phyloP scores from a whole-genome alignment of 2,797 vertebrate genomes.

The Amphiprion clarkii region DNA sequence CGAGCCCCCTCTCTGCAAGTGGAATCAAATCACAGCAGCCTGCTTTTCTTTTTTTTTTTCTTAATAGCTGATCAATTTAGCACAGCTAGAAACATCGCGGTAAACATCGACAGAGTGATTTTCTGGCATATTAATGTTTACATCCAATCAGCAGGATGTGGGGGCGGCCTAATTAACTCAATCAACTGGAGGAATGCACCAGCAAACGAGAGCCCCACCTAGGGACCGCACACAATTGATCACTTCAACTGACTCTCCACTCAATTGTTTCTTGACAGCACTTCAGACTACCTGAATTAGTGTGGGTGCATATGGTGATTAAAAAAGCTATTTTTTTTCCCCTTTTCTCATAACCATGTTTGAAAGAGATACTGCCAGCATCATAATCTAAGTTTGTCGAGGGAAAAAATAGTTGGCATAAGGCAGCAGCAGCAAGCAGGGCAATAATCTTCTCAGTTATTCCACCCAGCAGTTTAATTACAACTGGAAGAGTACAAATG shows the following conservation, averaged over 20 bases:
- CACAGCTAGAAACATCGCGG: slow-evolving; percentile 67
- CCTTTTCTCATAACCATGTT: slow-evolving; percentile 41
- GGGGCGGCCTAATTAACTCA: slow-evolving; percentile 84
- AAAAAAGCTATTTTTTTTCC: slow-evolving; percentile 59
- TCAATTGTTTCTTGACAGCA: slow-evolving; percentile 85
- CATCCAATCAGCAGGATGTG: slow-evolving; percentile 85
- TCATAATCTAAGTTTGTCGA: slow-evolving; percentile 53
- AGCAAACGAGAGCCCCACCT: slow-evolving; percentile 82
- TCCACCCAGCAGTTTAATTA: slow-evolving; percentile 71
- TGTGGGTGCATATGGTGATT: slow-evolving; percentile 79
- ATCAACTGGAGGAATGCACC: slow-evolving; percentile 82
- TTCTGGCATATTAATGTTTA: slow-evolving; percentile 88
- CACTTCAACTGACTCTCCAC: slow-evolving; percentile 81
- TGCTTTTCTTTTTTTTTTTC: slow-evolving; percentile 33
- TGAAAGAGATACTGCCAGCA: slow-evolving; percentile 52
- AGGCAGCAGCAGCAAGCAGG: slow-evolving; percentile 33
- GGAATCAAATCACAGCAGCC: slow-evolving; percentile 74
- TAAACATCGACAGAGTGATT: slow-evolving; percentile 85
- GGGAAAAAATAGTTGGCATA: slow-evolving; percentile 38
- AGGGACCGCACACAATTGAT: slow-evolving; percentile 83
- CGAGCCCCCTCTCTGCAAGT: slow-evolving; percentile 58
- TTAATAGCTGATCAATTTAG: slow-evolving; percentile 83
- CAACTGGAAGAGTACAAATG: slow-evolving; percentile 64
- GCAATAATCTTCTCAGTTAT: slow-evolving; percentile 58
- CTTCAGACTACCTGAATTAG: slow-evolving; percentile 83